phyloP scores from a whole-genome alignment of 2,113 vertebrate genomes.

The Pongo abelii region DNA sequence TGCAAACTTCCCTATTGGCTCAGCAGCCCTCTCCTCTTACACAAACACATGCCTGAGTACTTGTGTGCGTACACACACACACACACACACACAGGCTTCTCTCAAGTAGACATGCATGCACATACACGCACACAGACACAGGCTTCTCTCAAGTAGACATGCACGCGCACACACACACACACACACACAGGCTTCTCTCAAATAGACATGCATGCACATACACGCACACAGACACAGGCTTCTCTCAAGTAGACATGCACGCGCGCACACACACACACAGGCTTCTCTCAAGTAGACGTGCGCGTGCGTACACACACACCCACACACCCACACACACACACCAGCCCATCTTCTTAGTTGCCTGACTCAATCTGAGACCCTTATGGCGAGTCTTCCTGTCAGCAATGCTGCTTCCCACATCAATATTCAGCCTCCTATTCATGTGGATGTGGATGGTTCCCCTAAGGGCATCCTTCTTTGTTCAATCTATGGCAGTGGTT shows the following conservation, averaged over 20 bases:
- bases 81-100: not conserved
- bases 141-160: too few species aligned
- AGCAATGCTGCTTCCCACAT: rapidly evolving
- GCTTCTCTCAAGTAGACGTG: not conserved
- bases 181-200: too few species aligned
- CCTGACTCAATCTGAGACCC: not conserved
- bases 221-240: too few species aligned
- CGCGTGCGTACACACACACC: too few species aligned
- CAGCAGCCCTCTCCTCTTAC: rapidly evolving
- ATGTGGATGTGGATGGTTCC: not conserved
- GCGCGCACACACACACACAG: rapidly evolving
- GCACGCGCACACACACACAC: rapidly evolving
- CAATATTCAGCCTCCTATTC: rapidly evolving
- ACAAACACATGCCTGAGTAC: rapidly evolving
- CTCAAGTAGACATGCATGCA: not conserved
- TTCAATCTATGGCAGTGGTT: rapidly evolving
- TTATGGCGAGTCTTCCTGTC: not conserved
- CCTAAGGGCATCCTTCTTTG: too few species aligned
- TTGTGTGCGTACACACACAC: not conserved
- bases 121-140: too few species aligned
- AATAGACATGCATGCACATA: not conserved
- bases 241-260: too few species aligned
- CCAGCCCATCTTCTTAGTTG: too few species aligned
- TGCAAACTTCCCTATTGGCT: rapidly evolving
- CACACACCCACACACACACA: too few species aligned